Base-by-base conservation (phyloP, 1,140 invertebrate genomes). In the Lamellibrachia luymesi region DNA sequence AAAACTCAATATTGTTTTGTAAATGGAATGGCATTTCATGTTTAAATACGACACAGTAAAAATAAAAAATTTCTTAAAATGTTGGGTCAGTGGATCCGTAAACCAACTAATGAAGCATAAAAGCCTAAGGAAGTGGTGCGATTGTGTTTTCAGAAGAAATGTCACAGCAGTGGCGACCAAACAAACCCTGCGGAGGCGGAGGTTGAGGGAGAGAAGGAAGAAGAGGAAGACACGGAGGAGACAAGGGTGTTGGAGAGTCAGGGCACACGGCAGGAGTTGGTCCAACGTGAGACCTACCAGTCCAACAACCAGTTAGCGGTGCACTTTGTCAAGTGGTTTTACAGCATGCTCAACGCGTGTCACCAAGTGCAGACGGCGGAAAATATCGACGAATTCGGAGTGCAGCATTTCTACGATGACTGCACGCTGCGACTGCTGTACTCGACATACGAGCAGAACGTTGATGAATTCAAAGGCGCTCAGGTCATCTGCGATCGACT, bases 261-360 rank as follows among this genome's bases (percentile, higher is more conserved):
- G 64, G 64, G 25, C 13, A 80, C 64, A 80, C 4, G 4, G 13
- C 64, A 27, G 89, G 27, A n/a, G 92, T 93, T 93, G 13, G 64
- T 80, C 2, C 64, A 80, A 56, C 91, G 93, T 95, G 90, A 95
- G 97, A 90, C 95, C 94, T 97, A 92, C 97, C 97, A 1, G 94
- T 96, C 64, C 2, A 80, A 80, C 64, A 80, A 80, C 17, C 64
- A 80, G 64, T 80, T 80, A 80, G 64, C 64, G 13, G 64, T 80
- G 64, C 96, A 97, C 93, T 97, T 97, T 95, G 94, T 95, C 0
- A 94, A 96, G 92, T 97, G 97, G 97, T 97, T 97, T 95, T 97
- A 97, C 94, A 94, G 95, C 5, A 96, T 97, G 93, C 95, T 97
- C 50, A 97, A 97, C 94, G 94, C 95, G 25, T 92, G 94, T 56